Base-by-base conservation (phyloP, 2,113 vertebrate species). In the Notothenia coriiceps region DNA sequence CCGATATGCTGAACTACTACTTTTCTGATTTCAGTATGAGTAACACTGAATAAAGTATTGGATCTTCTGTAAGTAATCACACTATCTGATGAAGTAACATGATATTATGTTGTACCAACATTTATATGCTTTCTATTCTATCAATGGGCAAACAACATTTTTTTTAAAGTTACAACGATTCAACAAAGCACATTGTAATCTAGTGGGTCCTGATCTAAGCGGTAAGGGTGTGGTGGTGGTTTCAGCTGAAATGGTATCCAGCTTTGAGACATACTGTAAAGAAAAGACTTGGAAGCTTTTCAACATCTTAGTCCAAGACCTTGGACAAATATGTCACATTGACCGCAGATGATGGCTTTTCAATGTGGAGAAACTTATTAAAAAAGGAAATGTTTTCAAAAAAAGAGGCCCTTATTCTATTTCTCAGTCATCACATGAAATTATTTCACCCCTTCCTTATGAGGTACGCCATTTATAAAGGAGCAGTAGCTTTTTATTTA, bases 261-360 rank as follows among this genome's bases (percentile, higher is more conserved):
- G 3, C 70, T 83, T 55, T 62, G 40, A 60, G 82, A 69, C 29
- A 29, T 29, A 29, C 29, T 73, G 70, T 67, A 64, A 82, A 86
- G 69, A 74, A 63, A 77, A 84, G 60, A 78, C 67, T 80, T 64
- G 78, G 75, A 74, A 52, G 49, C 47, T 50, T 70, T 81, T 79
- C 73, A 87, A 63, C 59, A 35, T 63, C 2, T n/a, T 65, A 64
- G 46, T 57, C 67, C 33, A 70, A 75, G 50, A 51, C 55, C 15
- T 59, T 55, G 51, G 51, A 79, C 65, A 72, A 52, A 50, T 54
- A 29, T 67, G 33, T 72, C 50, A 40, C 73, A 29, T 29, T 73
- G 55, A 74, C 76, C 72, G 66, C 79, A 46, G 49, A 22, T 80
- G 18, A 82, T 82, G 56, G 40, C 57, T 85, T 85, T 77, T 85